phyloP scores from a whole-genome alignment of 2,113 vertebrate genomes.

The Ammodytes marinus region DNA sequence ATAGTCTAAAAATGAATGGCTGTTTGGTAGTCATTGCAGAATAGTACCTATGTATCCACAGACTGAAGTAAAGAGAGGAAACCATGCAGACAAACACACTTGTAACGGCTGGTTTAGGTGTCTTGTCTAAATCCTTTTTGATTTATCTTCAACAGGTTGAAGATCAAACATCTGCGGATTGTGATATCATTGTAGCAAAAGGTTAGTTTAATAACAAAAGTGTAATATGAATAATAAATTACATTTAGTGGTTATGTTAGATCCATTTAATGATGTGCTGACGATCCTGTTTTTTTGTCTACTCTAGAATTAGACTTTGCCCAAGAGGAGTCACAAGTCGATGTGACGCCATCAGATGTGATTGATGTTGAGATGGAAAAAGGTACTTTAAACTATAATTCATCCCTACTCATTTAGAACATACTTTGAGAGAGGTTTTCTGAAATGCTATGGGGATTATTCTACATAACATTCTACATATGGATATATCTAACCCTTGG shows the following conservation, averaged over 20 bases:
- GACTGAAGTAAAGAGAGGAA: not conserved
- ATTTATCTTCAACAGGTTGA: constrained; percentile 32
- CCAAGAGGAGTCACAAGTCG: constrained; percentile 12
- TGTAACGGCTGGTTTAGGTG: no score
- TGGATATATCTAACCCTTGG: not conserved
- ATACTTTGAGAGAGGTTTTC: not conserved
- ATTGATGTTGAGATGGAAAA: not conserved
- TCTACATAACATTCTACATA: no score
- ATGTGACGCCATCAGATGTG: not conserved
- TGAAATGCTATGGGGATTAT: not conserved
- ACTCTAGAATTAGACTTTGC: constrained; percentile 36
- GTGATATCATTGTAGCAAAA: not conserved
- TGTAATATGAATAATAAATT: not conserved
- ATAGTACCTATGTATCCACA: not conserved
- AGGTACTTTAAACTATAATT: constrained; percentile 1
- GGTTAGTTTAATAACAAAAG: constrained; percentile 37
- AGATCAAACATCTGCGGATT: not conserved
- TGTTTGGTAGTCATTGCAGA: no score
- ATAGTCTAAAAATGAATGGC: no score
- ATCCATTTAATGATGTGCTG: not conserved
- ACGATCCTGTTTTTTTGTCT: not conserved
- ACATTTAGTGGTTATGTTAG: not conserved
- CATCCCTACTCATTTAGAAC: not conserved
- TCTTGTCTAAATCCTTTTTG: not conserved
- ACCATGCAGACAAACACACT: no score